Percentiles rank a stretch among this genome's conserved stretches.
These are phyloP conservation scores for Venusia cambrica DNA, from an alignment of 2,888 invertebrate species.

Conservation along the genomic window DNA sequence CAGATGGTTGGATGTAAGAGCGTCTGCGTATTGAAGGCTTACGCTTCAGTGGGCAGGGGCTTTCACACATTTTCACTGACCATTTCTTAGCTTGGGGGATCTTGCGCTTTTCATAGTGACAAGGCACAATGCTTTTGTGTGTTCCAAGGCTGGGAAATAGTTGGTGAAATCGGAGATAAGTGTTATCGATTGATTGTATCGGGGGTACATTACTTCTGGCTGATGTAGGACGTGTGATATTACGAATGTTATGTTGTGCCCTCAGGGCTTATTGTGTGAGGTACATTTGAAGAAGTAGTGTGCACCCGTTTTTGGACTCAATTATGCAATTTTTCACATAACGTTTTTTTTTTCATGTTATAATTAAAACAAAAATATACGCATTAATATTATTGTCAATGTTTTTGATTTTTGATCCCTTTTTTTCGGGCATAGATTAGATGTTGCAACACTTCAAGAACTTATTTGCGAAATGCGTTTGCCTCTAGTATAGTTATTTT, in stretches of 20 bases:
- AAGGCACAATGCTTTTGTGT: neutral
- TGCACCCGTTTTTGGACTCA: conserved; percentile 48
- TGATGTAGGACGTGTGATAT: conserved; percentile 50
- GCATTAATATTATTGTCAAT: conserved; percentile 59
- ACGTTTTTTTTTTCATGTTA: conserved; percentile 73
- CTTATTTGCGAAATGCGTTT: neutral
- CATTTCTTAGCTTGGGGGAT: conserved; percentile 3
- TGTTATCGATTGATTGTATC: conserved; percentile 27
- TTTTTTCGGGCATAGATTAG: no score
- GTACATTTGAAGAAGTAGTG: conserved; percentile 53
- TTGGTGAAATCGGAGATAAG: conserved; percentile 11
- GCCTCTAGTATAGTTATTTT: no score
- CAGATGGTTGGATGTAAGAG: conserved; percentile 49
- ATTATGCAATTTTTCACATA: conserved; percentile 74
- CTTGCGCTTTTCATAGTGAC: neutral
- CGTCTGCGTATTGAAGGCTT: conserved; percentile 6
- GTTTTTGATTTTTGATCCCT: conserved; percentile 41
- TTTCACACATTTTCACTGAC: conserved; percentile 10
- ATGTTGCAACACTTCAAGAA: no score
- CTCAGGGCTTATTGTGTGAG: conserved; percentile 57
- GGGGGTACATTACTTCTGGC: conserved; percentile 47
- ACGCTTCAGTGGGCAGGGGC: conserved; percentile 3
- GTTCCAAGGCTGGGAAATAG: conserved; percentile 3
- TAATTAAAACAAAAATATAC: conserved; percentile 74
- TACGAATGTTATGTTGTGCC: conserved; percentile 54